Percentiles rank a stretch among this genome's conserved stretches.
phyloP scores from a whole-genome alignment of 2,113 vertebrate genomes.

The Cettia cetti region DNA sequence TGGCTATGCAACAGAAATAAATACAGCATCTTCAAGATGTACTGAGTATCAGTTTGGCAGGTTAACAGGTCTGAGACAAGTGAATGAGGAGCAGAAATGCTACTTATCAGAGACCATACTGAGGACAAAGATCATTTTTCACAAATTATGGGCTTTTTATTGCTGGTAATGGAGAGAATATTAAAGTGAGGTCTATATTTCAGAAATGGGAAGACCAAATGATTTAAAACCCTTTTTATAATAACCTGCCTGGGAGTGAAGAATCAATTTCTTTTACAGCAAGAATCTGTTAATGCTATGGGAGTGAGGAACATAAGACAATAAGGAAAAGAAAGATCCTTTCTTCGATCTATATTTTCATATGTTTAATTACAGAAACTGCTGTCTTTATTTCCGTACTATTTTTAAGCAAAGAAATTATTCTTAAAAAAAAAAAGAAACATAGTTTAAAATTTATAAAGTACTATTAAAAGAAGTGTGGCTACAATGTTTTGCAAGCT shows the following conservation, averaged over 20 bases:
- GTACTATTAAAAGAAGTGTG: neutral
- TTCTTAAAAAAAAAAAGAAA: neutral
- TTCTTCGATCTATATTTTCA: neutral
- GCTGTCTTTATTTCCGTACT: neutral
- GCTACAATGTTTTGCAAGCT: neutral
- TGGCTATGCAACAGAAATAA: neutral
- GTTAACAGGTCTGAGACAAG: conserved; percentile 30
- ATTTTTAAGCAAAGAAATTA: neutral
- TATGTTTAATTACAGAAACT: neutral
- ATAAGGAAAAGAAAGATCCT: neutral
- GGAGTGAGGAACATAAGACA: conserved; percentile 20
- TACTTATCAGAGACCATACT: conserved; percentile 56
- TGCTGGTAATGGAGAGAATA: conserved; percentile 72
- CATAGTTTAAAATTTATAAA: neutral
- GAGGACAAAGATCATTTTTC: conserved; percentile 71
- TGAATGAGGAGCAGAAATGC: conserved; percentile 41
- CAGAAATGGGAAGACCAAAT: conserved; percentile 71
- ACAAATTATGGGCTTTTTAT: conserved; percentile 72
- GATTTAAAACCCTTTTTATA: conserved; percentile 75
- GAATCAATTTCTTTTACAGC: conserved; percentile 76
- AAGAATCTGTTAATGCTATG: conserved; percentile 67
- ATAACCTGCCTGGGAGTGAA: conserved; percentile 71
- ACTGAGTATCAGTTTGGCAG: conserved; percentile 1
- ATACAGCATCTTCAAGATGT: neutral
- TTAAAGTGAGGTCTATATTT: conserved; percentile 79